Base-by-base conservation (phyloP, 2,113 vertebrate genomes). In the Planiliza haematocheilus region DNA sequence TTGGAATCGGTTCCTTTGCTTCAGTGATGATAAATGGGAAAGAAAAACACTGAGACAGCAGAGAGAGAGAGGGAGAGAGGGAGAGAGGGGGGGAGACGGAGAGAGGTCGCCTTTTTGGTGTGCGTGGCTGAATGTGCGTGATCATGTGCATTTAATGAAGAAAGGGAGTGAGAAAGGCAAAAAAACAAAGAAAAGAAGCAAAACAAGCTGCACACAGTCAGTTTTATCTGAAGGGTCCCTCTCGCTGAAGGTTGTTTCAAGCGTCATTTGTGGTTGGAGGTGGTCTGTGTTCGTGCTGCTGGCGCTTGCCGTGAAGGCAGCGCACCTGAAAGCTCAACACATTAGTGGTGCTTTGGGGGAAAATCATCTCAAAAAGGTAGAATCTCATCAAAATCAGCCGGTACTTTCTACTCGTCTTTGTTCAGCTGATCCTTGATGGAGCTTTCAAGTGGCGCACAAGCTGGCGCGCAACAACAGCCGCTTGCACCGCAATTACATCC, bases 1-100 rank as follows among this genome's bases (percentile, higher is more conserved):
- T 81, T 82, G 82, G 79, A 90, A 86, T 87, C n/a, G 36, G 77
- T 85, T 88, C 80, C 64, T 84, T 83, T 85, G 82, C 78, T 82
- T 85, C 77, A 69, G 69, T 70, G 82, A 85, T 88, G 88, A 91
- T 84, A 70, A 88, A 91, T 85, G 79, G 84, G 78, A 65, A 66
- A 81, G 83, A 88, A 85, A 91, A 82, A 77, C 80, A 90, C 72
- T 76, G 70, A 87, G 85, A 81, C 77, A 87, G 82, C 83, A 86
- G 52, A 59, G 74, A 80, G 71, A 30, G 24, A 30, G 24, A 5
- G 75, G 71, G 9, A 18, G 24, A 42, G 65, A 72, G 70, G 50
- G 75, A 72, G 65, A 57, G 68, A 58, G 75, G 71, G 9, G 24
- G 24, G 42, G 65, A 72, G 70, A 41, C 71, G 50, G 75, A 72